These are phyloP conservation scores for Meda fulgida DNA, from an alignment of 2,797 vertebrate species.

Conservation along the genomic window DNA sequence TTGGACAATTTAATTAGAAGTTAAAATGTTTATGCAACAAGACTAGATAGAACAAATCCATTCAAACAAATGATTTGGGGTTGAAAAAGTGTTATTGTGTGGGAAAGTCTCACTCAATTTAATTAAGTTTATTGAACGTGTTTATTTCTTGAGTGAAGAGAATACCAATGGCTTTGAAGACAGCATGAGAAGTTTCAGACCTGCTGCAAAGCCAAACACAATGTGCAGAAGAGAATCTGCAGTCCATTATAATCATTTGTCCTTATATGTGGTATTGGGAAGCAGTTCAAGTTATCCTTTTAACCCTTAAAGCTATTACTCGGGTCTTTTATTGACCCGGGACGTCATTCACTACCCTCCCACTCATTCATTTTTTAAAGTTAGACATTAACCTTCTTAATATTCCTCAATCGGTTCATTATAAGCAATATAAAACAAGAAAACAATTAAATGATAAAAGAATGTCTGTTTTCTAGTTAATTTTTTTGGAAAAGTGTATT, in stretches of 20 bases:
- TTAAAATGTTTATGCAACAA: neutral
- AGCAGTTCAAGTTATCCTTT: neutral
- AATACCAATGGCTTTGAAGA: conserved; percentile 22
- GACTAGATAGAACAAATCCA: neutral
- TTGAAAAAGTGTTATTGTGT: conserved; percentile 25
- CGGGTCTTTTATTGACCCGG: too few species aligned
- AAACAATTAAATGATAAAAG: too few species aligned
- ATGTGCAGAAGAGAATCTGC: neutral
- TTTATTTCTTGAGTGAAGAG: neutral
- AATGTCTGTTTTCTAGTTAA: too few species aligned
- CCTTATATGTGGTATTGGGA: neutral
- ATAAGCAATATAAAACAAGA: too few species aligned
- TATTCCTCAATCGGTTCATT: too few species aligned
- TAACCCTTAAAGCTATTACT: too few species aligned
- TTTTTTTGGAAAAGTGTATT: too few species aligned
- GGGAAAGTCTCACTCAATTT: neutral
- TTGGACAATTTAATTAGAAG: conserved; percentile 4
- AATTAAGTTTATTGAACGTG: conserved; percentile 18
- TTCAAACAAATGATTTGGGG: neutral
- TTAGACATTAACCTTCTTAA: too few species aligned
- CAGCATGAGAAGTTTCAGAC: neutral
- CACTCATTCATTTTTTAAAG: too few species aligned
- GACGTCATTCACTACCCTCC: too few species aligned
- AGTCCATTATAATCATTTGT: neutral
- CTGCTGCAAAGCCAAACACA: conserved; percentile 7